Evolutionary conservation across 2,888 invertebrate genomes (phyloP).

Genomic region (Azorinus chamasolen): DNA sequence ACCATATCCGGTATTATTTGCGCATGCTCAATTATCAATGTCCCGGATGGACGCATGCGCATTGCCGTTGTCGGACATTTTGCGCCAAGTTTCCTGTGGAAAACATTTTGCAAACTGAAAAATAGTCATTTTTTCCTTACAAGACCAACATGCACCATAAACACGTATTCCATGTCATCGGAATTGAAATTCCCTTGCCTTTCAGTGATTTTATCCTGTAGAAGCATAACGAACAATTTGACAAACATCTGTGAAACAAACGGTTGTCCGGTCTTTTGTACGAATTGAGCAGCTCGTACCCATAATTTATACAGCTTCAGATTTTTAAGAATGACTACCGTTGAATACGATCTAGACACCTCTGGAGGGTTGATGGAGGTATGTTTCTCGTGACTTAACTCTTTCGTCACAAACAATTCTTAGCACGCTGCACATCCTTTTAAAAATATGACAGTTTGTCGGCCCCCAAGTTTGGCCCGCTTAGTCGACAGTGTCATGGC

Average conservation of each 20-base stretch:
- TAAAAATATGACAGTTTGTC: too few species aligned
- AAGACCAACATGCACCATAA: too few species aligned
- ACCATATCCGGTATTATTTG: constrained; percentile 22
- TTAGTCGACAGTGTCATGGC: constrained; percentile 42
- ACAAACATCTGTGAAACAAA: too few species aligned
- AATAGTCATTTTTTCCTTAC: neutral
- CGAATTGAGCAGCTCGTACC: constrained; percentile 12
- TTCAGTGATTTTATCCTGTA: neutral
- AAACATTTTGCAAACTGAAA: constrained; percentile 38
- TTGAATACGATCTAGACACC: constrained; percentile 92
- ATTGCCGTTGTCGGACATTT: constrained; percentile 80
- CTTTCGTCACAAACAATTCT: neutral
- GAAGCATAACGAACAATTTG: too few species aligned
- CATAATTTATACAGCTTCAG: constrained; percentile 36
- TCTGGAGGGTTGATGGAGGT: constrained; percentile 96
- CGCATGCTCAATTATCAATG: constrained; percentile 66
- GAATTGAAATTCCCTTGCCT: too few species aligned
- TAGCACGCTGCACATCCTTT: too few species aligned
- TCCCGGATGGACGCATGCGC: constrained; percentile 81
- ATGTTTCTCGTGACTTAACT: constrained; percentile 84
- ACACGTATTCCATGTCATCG: too few species aligned
- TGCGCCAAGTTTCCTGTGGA: constrained; percentile 82
- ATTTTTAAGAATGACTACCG: constrained; percentile 88
- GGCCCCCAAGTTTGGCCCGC: too few species aligned
- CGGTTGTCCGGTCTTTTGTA: neutral